Percentiles rank a stretch among this genome's conserved stretches.
Conservation (phyloP, 1,140 invertebrate species). For the Nasonia giraulti region DNA sequence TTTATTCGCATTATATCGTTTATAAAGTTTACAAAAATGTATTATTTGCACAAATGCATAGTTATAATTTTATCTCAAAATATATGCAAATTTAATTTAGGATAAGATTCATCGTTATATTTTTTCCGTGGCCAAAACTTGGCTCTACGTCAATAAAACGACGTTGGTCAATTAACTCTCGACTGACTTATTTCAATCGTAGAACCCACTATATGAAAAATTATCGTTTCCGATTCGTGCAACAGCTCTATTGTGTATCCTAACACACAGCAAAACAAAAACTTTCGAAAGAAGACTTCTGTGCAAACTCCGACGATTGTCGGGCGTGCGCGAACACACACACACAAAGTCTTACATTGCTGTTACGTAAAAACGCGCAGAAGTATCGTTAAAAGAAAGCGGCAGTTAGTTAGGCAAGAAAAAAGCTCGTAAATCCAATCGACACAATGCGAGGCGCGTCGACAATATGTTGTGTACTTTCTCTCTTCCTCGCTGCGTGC, state of each 20-base stretch:
- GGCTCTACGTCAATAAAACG: neutral
- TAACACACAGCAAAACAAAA: neutral
- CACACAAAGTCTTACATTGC: neutral
- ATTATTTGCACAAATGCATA: too few relatives aligned
- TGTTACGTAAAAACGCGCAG: neutral
- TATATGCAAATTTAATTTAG: neutral
- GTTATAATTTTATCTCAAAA: too few relatives aligned
- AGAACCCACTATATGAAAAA: too few relatives aligned
- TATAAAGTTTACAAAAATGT: neutral
- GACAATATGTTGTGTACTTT: slow-evolving; percentile 1
- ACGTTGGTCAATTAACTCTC: neutral
- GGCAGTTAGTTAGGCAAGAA: slow-evolving; percentile 40
- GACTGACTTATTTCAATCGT: too few relatives aligned
- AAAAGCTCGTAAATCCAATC: slow-evolving; percentile 22
- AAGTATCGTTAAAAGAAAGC: slow-evolving; percentile 20
- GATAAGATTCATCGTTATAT: neutral
- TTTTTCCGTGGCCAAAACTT: neutral
- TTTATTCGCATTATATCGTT: neutral
- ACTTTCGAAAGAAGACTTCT: neutral
- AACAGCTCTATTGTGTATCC: too few relatives aligned
- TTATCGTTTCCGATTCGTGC: too few relatives aligned
- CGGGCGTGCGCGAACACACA: too few relatives aligned
- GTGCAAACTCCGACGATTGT: slow-evolving; percentile 10
- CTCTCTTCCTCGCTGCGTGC: neutral
- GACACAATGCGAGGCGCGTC: slow-evolving; percentile 28